Evolutionary conservation across 2,113 vertebrate genomes (phyloP).

Genomic region (Ophiodon elongatus): DNA sequence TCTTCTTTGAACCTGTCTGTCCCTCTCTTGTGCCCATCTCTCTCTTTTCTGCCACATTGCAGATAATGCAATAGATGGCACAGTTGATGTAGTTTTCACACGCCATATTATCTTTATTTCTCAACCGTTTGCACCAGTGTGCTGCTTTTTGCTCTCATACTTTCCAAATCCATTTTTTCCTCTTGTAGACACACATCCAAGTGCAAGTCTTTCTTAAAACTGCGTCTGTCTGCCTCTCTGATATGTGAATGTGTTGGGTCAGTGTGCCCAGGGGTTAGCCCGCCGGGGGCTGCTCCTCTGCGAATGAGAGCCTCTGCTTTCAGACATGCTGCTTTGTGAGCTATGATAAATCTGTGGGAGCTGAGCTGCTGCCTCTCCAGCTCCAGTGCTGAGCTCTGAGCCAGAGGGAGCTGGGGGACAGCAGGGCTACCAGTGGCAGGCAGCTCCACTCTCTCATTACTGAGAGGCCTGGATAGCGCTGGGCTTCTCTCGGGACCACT

Average conservation of each 20-base stretch:
- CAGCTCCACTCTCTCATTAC: constrained; percentile 85
- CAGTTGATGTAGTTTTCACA: constrained; percentile 33
- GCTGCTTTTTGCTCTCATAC: constrained; percentile 17
- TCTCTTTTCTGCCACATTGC: constrained; percentile 19
- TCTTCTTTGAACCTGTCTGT: constrained; percentile 26
- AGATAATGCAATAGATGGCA: constrained; percentile 24
- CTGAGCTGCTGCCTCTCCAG: constrained; percentile 73
- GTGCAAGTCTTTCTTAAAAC: constrained; percentile 46
- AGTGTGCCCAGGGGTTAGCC: constrained; percentile 68
- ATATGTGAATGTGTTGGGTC: constrained; percentile 75
- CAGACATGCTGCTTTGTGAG: constrained; percentile 79
- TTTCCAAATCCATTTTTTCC: constrained; percentile 47
- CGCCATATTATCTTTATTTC: constrained; percentile 37
- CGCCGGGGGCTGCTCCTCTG: constrained; percentile 62
- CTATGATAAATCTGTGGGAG: constrained; percentile 84
- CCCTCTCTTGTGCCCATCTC: constrained; percentile 13
- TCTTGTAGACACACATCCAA: constrained; percentile 41
- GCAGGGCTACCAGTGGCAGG: constrained; percentile 74
- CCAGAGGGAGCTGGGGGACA: constrained; percentile 79
- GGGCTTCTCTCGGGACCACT: constrained; percentile 78
- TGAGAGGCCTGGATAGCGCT: constrained; percentile 78
- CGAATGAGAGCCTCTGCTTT: constrained; percentile 75
- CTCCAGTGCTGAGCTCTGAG: constrained; percentile 75
- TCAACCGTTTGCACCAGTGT: constrained; percentile 33
- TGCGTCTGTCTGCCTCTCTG: constrained; percentile 65